Evolutionary conservation across 2,888 invertebrate genomes (phyloP).

Genomic region (Ectropis crepuscularia): DNA sequence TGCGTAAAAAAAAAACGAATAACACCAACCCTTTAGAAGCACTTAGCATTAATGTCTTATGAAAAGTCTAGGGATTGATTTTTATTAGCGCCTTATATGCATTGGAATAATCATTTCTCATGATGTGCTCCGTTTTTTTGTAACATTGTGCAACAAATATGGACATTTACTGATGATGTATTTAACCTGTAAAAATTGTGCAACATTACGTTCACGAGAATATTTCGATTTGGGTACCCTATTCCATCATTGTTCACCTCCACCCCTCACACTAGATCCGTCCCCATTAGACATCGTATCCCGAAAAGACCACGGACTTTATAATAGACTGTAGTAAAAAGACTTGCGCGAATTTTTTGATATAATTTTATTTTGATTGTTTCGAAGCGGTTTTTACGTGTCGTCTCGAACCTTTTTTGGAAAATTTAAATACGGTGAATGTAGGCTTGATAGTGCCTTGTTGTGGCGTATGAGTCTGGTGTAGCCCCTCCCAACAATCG

Average conservation of each 20-base stretch:
- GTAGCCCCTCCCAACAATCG: slow-evolving; percentile 49
- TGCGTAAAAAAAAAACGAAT: too few species aligned
- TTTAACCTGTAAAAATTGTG: too few species aligned
- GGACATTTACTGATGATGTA: too few species aligned
- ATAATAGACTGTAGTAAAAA: slow-evolving; percentile 79
- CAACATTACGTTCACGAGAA: too few species aligned
- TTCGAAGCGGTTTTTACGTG: slow-evolving; percentile 76
- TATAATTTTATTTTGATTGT: slow-evolving; percentile 69
- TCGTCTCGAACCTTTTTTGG: slow-evolving; percentile 69
- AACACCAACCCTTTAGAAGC: too few species aligned
- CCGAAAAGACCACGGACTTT: slow-evolving; percentile 76
- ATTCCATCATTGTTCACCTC: too few species aligned
- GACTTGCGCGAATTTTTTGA: slow-evolving; percentile 81
- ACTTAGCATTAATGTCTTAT: too few species aligned
- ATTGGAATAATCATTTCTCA: too few species aligned
- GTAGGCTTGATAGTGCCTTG: slow-evolving; percentile 78
- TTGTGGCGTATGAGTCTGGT: slow-evolving; percentile 60
- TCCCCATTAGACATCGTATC: slow-evolving; percentile 59
- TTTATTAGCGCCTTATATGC: too few species aligned
- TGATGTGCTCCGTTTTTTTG: too few species aligned
- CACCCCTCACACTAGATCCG: slow-evolving; percentile 29
- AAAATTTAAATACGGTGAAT: slow-evolving; percentile 55
- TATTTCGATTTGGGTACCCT: neutral
- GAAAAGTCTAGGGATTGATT: too few species aligned
- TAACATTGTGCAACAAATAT: too few species aligned